Base-by-base conservation (phyloP, 2,888 invertebrate genomes). In the Muscina levida region DNA sequence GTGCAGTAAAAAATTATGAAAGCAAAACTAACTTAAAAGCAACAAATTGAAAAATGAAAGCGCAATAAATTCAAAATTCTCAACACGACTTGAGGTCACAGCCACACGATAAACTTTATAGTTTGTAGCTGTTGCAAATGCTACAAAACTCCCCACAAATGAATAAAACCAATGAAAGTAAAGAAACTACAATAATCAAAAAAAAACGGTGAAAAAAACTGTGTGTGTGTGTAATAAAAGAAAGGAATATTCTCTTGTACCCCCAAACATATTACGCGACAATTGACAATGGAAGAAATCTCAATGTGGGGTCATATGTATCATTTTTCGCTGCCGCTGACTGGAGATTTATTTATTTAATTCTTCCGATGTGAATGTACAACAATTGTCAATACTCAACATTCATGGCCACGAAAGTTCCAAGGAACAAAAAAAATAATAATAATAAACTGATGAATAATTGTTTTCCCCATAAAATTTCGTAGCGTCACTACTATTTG, bases 71-170 rank as follows among this genome's bases (percentile, higher is more conserved):
- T 81, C 74, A 39, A 73, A 81, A 81, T 81, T 77, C 77, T 81
- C 53, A 77, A 74, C 80, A 77, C 71, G 77, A 74, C 74, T 77
- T 74, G 77, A 56, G 80, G 80, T 81, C 80, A 81, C 67, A 74
- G 44, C n/a, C n/a, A 74, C 19, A 68, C 59, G 57, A 77, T 74
- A 71, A 77, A 62, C 71, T 76, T 5, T 31, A 75, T 76, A 65
- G 53, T 72, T 79, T 72, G 46, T 48, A 51, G 53, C 1, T n/a
- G n/a, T n/a, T n/a, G n/a, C n/a, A n/a, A 11, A 59, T 56, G 74
- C 70, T 46, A 26, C 17, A n/a, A 22, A 17, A 72, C 11, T n/a
- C 22, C 24, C 57, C 37, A 53, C 11, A 56, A 44, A 72, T 10
- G 51, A 48, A 48, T 44, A 15, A 67, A n/a, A 57, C 74, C 26